These are phyloP conservation scores for Diuraphis noxia DNA, from an alignment of 1,140 invertebrate genomes.

Conservation along the genomic window DNA sequence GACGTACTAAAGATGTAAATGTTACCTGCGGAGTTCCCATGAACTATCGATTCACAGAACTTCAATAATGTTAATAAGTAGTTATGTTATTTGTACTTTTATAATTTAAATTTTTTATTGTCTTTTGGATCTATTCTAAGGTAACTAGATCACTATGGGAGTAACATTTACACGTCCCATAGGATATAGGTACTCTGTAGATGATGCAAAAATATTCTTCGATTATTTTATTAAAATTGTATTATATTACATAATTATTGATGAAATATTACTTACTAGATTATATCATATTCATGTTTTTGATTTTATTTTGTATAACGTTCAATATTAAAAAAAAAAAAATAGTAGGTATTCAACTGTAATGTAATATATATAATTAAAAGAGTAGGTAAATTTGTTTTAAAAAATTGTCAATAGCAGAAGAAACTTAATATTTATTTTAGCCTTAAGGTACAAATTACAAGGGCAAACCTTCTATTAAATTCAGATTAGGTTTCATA, in stretches of 20 bases:
- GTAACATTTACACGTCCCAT: constrained; percentile 11
- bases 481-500: neutral
- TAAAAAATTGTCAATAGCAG: neutral
- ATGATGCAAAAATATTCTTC: constrained; percentile 18
- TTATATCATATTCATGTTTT: too few species aligned
- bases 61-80: neutral
- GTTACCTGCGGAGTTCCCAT: constrained; percentile 1
- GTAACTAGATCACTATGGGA: constrained; percentile 51
- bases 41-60: neutral
- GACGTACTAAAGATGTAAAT: neutral
- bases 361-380: neutral
- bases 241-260: neutral
- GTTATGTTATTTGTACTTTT: neutral
- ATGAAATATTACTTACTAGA: too few species aligned
- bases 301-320: too few species aligned
- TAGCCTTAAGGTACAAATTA: neutral
- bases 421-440: neutral
- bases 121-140: constrained; percentile 47
- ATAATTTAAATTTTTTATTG: neutral
- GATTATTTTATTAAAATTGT: neutral
- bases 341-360: neutral
- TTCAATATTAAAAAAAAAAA: neutral
- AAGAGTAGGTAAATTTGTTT: neutral
- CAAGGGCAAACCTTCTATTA: neutral
- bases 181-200: constrained; percentile 41